Base-by-base conservation (phyloP, 1,140 invertebrate genomes). In the Sinella curviseta region DNA sequence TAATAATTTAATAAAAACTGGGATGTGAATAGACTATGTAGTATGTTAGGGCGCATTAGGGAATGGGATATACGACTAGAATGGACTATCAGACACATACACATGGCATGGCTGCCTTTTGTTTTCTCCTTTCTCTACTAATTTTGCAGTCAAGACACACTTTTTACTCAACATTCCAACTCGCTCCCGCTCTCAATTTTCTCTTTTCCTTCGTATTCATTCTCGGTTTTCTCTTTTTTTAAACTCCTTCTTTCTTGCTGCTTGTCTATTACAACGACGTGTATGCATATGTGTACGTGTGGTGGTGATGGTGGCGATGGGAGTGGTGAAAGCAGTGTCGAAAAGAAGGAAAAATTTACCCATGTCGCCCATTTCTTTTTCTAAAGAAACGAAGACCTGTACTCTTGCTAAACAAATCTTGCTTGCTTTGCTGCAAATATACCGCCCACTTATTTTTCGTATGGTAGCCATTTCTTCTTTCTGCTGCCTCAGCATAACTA, bases 91-190 rank as follows among this genome's bases (percentile, higher is more conserved):
- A 48, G 20, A 8, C 39, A 48, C 39, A 8, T 48, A 48, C n/a
- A 48, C 39, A 48, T 12, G 39, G 39, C 39, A 48, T 48, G 39
- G 8, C 20, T 20, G 39, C 24, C 57, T 65, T 4, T 65, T n/a
- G 16, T 65, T 65, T 65, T 65, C 39, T 48, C 20, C 20, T 20
- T 26, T 17, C 24, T 12, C 16, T 26, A 14, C 57, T 65, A 65
- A 65, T 65, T 65, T 65, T 16, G 57, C 16, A 65, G 57, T 65
- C 57, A 65, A 26, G 24, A 26, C 57, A 65, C 57, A 65, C 57
- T 17, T 26, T 16, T 16, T 26, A 26, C 16, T 65, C 57, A 65
- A 65, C 57, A 65, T 65, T 65, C 57, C 26, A 12, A 48, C 20
- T n/a, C n/a, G n/a, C n/a, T n/a, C n/a, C n/a, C n/a, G n/a, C n/a